Base-by-base conservation (phyloP, 2,797 vertebrate genomes). In the Adrianichthys oophorus region DNA sequence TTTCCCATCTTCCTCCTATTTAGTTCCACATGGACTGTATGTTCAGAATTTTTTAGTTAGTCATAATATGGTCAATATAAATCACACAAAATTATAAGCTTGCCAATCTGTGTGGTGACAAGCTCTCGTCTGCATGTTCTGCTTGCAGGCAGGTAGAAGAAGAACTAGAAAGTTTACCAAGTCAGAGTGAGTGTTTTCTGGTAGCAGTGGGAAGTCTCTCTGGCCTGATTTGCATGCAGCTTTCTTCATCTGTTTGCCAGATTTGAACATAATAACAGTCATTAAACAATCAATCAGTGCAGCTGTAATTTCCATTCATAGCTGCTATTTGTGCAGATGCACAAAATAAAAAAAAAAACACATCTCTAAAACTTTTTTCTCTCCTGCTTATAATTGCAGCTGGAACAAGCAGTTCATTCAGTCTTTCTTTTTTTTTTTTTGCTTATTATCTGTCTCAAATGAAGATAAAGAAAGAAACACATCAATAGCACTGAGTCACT, bases 211-310 rank as follows among this genome's bases (percentile, higher is more conserved):
- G 68, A 45, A 63, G 59, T 42, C 47, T 68, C 37, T 65, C 41
- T 66, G 59, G 57, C 23, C 52, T 59, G 54, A 76, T 78, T 75
- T 80, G 47, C 65, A 53, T 68, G 64, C 60, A 75, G 62, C 54
- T 53, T 78, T 73, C 44, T 56, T 67, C 62, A 68, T 73, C 63
- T 64, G 42, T 59, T 68, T 21, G 12, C 23, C 24, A 64, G 26
- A 70, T 67, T 58, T 68, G 44, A 80, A 73, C 55, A 58, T 24
- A 60, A 65, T 43, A 63, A 56, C 46, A 66, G 58, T 52, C 54
- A 78, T 62, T 72, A 59, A 69, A 65, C 62, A 82, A 74, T 78
- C 60, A 72, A 40, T 79, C 68, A 70, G 26, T 50, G n/a, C 53
- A 53, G 56, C 46, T 44, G 42, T 70, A 62, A 56, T 78, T 77